phyloP scores from a whole-genome alignment of 2,888 invertebrate species.

The Pycnomerus fuliginosus region DNA sequence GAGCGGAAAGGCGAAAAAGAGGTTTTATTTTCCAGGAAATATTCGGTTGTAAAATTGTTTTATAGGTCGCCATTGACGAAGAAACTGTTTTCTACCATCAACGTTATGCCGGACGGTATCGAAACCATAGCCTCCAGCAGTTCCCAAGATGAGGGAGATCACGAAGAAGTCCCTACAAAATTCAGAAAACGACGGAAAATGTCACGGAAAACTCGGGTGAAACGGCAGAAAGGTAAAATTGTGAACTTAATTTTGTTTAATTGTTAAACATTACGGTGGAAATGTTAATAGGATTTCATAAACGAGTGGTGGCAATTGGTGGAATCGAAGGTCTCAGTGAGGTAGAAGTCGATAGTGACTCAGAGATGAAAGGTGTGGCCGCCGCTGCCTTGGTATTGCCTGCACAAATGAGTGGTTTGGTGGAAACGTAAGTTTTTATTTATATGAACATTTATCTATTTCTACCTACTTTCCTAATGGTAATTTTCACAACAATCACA shows the following conservation, averaged over 20 bases:
- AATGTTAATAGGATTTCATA: slow-evolving; percentile 27
- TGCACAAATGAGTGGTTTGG: slow-evolving; percentile 44
- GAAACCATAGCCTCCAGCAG: slow-evolving; percentile 56
- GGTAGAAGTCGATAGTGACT: slow-evolving; percentile 49
- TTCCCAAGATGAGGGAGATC: slow-evolving; percentile 57
- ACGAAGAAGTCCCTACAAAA: slow-evolving; percentile 45
- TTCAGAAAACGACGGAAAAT: slow-evolving; percentile 57
- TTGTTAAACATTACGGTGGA: slow-evolving; percentile 6
- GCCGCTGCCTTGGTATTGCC: slow-evolving; percentile 43
- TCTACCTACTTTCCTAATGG: too few species aligned
- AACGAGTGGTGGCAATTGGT: slow-evolving; percentile 39
- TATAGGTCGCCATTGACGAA: slow-evolving; percentile 51
- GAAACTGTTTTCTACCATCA: slow-evolving; percentile 51
- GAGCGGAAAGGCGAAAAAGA: slow-evolving; percentile 27
- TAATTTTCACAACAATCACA: too few species aligned
- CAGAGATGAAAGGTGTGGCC: slow-evolving; percentile 44
- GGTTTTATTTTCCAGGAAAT: too few species aligned
- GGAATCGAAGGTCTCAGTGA: slow-evolving; percentile 47
- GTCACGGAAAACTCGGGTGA: slow-evolving; percentile 63
- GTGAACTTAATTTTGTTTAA: not conserved
- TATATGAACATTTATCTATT: too few species aligned
- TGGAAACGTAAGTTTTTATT: slow-evolving; percentile 37
- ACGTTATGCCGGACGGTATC: slow-evolving; percentile 55
- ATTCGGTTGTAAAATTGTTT: too few species aligned
- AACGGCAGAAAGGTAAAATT: slow-evolving; percentile 51